These are phyloP conservation scores for Scomber japonicus DNA, from an alignment of 2,113 vertebrate species.

Conservation along the genomic window DNA sequence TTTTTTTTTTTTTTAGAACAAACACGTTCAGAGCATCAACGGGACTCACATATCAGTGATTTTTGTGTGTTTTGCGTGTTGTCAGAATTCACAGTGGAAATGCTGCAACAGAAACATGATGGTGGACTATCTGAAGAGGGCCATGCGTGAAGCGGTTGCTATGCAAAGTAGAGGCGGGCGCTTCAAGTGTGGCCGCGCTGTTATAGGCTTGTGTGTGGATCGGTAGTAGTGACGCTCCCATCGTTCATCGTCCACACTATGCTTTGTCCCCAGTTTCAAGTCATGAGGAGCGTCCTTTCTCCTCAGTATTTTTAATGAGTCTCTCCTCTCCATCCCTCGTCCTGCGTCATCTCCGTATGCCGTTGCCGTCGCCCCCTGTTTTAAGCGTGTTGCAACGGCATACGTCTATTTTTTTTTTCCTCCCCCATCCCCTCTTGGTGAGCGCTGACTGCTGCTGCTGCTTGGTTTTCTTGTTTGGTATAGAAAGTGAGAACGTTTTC, in stretches of 20 bases:
- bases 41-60: slow-evolving; percentile 22
- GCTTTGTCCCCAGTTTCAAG: slow-evolving; percentile 13
- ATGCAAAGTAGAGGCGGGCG: slow-evolving; percentile 82
- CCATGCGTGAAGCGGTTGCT: slow-evolving; percentile 84
- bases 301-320: slow-evolving; percentile 8
- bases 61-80: not conserved
- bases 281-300: slow-evolving; percentile 33
- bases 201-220: slow-evolving; percentile 69
- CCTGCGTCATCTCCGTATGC: not conserved
- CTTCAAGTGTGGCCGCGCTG: slow-evolving; percentile 53
- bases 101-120: slow-evolving; percentile 23
- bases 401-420: slow-evolving; percentile 51
- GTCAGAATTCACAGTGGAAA: slow-evolving; percentile 56
- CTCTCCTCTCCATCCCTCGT: not conserved
- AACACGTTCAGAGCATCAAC: slow-evolving; percentile 2
- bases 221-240: slow-evolving; percentile 68
- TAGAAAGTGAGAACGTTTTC: slow-evolving; percentile 67
- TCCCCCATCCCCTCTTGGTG: not conserved
- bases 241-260: slow-evolving; percentile 63
- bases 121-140: slow-evolving; percentile 54
- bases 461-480: slow-evolving; percentile 66
- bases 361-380: slow-evolving; percentile 32
- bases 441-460: slow-evolving; percentile 17
- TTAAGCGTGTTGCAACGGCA: slow-evolving; percentile 63
- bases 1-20: slow-evolving; percentile 37